Base-by-base conservation (phyloP, 92 coral and sea anemone genomes). In the Epizoanthus rinbou region DNA sequence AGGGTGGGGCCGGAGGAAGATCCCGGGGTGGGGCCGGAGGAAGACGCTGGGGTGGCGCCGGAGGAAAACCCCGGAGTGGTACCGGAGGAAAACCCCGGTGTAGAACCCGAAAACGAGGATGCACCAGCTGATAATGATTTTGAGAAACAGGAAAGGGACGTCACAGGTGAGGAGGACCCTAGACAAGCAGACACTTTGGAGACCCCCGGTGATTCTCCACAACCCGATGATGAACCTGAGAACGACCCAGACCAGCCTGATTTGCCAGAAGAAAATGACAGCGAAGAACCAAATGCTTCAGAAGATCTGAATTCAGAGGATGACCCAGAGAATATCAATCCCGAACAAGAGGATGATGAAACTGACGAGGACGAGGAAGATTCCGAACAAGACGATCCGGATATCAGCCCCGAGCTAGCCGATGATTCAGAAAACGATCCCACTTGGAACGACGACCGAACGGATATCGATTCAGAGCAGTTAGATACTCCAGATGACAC, bases 391-490 rank as follows among this genome's bases (percentile, higher is more conserved):
- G 45, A 76, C 69, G 57, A 58, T 76, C 69, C 60, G 57, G 25
- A 5, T 5, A 31, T 28, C 43, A 31, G 0, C 11, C 64, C 47
- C 23, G 45, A 28, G 31, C 69, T 37, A 23, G 57, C 23, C 22
- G 47, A 62, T 8, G 70, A 71, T 4, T 15, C 72, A 18, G 47
- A 67, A 37, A 14, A 33, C 47, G 39, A 33, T 35, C 50, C 23
- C 17, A 33, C 3, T 19, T 33, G 23, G 22, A 41, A 67, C 6
- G 72, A 67, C 8, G 43, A 35, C 72, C 72, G 23, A 67, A 5
- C 11, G n/a, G 50, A 67, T 64, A 64, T 24, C 69, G 69, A 64
- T 33, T 67, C 50, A 33, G 76, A 71, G 23, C 59, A 47, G 28
- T 22, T 37, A 28, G 76, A 67, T 67, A 33, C 47, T 14, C 50